Percentiles rank a stretch among this genome's conserved stretches.
Conservation (phyloP, 2,113 vertebrate genomes). For the Bucco capensis region DNA sequence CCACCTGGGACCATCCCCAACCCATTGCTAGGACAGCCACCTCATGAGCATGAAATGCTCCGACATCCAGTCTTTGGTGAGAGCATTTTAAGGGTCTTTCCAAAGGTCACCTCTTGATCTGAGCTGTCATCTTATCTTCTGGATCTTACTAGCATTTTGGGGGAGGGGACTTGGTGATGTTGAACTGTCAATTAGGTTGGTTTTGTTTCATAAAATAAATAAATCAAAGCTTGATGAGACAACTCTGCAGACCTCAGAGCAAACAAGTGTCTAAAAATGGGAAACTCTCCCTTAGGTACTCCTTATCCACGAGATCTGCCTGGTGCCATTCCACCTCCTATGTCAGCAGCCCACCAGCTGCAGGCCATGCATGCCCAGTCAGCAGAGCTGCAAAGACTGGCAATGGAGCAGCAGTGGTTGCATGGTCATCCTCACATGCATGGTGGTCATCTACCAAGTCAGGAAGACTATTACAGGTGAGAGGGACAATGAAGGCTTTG, state of each 20-base stretch:
- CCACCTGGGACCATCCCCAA: constrained; percentile 94
- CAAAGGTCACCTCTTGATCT: neutral
- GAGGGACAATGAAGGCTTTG: neutral
- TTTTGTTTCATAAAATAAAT: neutral
- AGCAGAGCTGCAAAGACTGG: constrained; percentile 93
- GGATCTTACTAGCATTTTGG: neutral
- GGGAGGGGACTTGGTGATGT: neutral
- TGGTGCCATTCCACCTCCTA: constrained; percentile 88
- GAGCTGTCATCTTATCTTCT: neutral
- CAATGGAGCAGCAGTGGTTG: constrained; percentile 98
- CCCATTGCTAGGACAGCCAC: constrained; percentile 88
- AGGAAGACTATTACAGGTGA: constrained; percentile 99
- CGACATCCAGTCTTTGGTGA: constrained; percentile 95
- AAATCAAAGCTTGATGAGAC: neutral
- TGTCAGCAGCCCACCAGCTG: constrained; percentile 96
- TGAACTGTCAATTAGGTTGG: neutral
- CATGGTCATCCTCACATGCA: constrained; percentile 98
- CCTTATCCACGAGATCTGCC: constrained; percentile 91
- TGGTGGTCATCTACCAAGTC: constrained; percentile 90
- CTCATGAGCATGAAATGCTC: constrained; percentile 98
- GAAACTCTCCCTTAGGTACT: constrained; percentile 75
- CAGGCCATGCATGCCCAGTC: constrained; percentile 99
- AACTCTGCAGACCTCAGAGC: neutral
- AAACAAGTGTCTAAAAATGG: neutral
- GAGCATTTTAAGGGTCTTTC: neutral